Base-by-base conservation (phyloP, 2,113 vertebrate species). In the Nibea albiflora region DNA sequence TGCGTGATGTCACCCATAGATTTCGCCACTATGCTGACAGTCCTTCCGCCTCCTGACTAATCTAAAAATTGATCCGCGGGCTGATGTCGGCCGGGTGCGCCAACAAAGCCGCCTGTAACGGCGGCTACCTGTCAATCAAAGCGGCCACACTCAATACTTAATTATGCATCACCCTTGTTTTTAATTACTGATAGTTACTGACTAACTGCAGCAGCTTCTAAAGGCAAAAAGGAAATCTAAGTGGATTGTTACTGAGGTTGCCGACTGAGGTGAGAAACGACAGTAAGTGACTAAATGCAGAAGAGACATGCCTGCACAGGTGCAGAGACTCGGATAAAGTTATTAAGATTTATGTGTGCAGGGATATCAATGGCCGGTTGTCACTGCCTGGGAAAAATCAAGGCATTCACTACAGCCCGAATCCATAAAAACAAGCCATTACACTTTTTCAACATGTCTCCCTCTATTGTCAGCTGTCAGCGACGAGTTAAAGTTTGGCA, bases 401-500 rank as follows among this genome's bases (percentile, higher is more conserved):
- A 14, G 15, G 53, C 4, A 15, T 7, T 66, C 52, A 26, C 24
- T 56, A 9, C 12, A 6, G n/a, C n/a, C 57, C 0, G 64, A 50
- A 66, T 57, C 39, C 28, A 46, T 50, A 72, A 7, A 66, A 81
- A 63, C 39, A 64, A 61, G 60, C 63, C 31, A 79, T 68, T 73
- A 31, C 47, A 61, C 63, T 44, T 28, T 53, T 54, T 15, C 16
- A 52, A 46, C 20, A 26, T 22, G 35, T 76, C 6, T 78, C 24
- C 44, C 11, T 39, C 8, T 17, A 44, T 31, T 72, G 63, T 70
- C 67, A 62, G 39, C 52, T 70, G 53, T 76, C 35, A 64, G 46
- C 11, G 22, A 82, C 14, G 49, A 49, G 60, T 68, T 44, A 11
- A 78, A 76, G 77, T 85, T 83, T 70, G 68, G 66, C 58, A 28